Percentiles rank a stretch among this genome's conserved stretches.
Conservation (phyloP, 2,888 invertebrate species). For the Ochropleura plecta region DNA sequence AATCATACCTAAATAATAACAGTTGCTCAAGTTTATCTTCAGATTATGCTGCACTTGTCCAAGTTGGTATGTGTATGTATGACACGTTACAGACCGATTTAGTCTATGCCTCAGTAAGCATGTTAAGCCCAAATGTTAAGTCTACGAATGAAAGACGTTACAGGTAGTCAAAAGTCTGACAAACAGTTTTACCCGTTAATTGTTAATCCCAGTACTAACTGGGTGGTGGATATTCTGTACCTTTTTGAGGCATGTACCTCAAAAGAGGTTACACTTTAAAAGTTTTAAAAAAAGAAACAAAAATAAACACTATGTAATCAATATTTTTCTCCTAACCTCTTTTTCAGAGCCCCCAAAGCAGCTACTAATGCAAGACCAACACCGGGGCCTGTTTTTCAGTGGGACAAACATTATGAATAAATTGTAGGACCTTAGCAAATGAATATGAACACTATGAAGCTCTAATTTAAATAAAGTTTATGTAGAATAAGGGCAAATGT, state of each 20-base stretch:
- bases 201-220: too few species aligned
- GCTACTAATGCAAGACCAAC: constrained; percentile 84
- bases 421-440: constrained; percentile 23
- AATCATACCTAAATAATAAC: neutral
- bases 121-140: too few species aligned
- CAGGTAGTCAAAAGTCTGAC: too few species aligned
- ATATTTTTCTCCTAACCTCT: neutral
- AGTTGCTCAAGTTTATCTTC: too few species aligned
- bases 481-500: constrained; percentile 56
- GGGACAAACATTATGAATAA: constrained; percentile 89
- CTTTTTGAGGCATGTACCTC: neutral
- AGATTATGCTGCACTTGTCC: too few species aligned
- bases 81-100: too few species aligned
- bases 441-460: constrained; percentile 35
- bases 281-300: too few species aligned
- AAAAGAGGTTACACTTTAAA: too few species aligned
- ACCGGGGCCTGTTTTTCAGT: constrained; percentile 90
- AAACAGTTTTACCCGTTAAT: too few species aligned
- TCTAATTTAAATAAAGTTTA: constrained; percentile 65
- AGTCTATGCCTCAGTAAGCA: too few species aligned
- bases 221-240: neutral
- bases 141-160: too few species aligned
- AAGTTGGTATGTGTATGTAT: too few species aligned
- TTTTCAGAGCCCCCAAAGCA: constrained; percentile 77
- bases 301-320: neutral